Percentiles rank a stretch among this genome's conserved stretches.
phyloP scores from a whole-genome alignment of 64 coral and sea anemone species.

The Exaiptasia diaphana region DNA sequence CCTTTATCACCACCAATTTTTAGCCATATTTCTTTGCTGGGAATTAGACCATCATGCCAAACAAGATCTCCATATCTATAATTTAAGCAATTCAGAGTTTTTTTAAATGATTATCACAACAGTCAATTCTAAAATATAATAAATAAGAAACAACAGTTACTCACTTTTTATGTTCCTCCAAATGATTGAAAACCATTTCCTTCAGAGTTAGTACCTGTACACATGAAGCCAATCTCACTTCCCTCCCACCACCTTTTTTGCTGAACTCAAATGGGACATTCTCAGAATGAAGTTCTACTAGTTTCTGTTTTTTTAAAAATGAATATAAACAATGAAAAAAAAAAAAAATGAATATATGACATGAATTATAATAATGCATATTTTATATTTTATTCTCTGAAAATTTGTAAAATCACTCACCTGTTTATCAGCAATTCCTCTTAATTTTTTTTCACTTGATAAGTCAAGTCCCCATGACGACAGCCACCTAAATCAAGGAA shows the following conservation, averaged over 20 bases:
- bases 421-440: not conserved
- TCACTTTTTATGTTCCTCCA: not conserved
- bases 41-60: conserved; percentile 18
- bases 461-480: not conserved
- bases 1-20: conserved; percentile 51
- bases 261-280: not conserved
- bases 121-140: not conserved
- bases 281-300: not conserved
- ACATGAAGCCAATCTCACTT: not conserved
- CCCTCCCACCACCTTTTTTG: not conserved
- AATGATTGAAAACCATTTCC: not conserved
- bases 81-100: not conserved
- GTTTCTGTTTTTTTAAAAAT: conserved; percentile 11
- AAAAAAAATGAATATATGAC: not conserved
- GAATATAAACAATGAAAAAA: not conserved
- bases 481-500: not conserved
- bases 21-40: not conserved
- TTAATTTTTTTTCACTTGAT: not conserved
- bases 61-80: not conserved
- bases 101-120: not conserved
- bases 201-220: not conserved
- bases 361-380: not conserved
- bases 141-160: not conserved
- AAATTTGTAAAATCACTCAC: not conserved
- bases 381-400: not conserved